These are phyloP conservation scores for Eupeodes luniger DNA, from an alignment of 2,888 invertebrate genomes.

Conservation along the genomic window DNA sequence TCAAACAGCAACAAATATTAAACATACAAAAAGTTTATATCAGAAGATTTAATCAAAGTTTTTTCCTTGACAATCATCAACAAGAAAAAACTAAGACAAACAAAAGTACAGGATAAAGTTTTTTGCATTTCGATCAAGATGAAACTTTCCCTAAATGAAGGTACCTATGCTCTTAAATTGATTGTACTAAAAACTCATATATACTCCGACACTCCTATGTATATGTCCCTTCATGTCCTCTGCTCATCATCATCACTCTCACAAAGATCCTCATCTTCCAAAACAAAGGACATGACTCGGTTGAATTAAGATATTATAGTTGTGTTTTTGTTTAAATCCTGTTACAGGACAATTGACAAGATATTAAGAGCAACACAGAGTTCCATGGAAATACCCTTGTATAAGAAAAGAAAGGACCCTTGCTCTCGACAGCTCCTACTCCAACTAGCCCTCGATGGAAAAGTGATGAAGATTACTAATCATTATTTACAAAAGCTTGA, in stretches of 20 bases:
- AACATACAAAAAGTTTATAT: neutral
- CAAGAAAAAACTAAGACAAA: neutral
- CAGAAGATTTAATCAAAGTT: conserved; percentile 10
- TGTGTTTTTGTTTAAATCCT: conserved; percentile 27
- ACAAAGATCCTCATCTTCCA: neutral
- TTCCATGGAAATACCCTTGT: too few species aligned
- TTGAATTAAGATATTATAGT: conserved; percentile 27
- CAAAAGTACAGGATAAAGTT: conserved; percentile 35
- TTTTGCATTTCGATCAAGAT: conserved; percentile 4
- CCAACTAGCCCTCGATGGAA: neutral
- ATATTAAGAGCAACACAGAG: neutral
- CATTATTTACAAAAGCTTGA: conserved; percentile 1
- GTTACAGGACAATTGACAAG: conserved; percentile 42
- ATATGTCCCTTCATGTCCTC: neutral
- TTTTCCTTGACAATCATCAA: neutral
- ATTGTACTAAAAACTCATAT: neutral
- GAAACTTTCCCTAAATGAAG: neutral
- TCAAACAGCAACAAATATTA: neutral
- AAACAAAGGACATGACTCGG: conserved; percentile 2
- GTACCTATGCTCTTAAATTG: neutral
- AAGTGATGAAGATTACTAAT: conserved; percentile 31
- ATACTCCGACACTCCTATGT: too few species aligned
- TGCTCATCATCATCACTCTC: neutral
- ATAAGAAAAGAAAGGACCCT: neutral
- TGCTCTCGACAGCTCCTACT: too few species aligned